Evolutionary conservation across 2,797 vertebrate species (phyloP), one percentile per base, ranked within the genome.

Genomic region (Cottoperca gobio): DNA sequence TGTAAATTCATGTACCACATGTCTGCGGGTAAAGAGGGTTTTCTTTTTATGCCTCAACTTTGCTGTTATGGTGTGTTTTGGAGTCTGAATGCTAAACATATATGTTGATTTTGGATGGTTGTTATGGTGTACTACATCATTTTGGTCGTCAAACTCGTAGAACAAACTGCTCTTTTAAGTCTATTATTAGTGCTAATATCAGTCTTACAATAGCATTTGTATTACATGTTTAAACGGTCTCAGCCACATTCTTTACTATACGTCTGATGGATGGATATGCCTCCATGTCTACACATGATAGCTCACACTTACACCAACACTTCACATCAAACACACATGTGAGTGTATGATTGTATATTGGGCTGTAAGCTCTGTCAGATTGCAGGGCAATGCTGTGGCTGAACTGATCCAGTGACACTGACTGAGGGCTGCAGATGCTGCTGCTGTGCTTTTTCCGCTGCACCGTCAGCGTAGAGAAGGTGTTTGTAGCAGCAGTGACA

Each of bases 351-450:
- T 45, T 68, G 28, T 49, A 37, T 31, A 37, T 58, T 54, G 23
- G 6, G n/a, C 17, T 58, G 16, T 12, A 12, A 58, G 14, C 21
- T 35, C 67, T 14, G 52, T 62, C 23, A 35, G 40, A 65, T 33
- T 60, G 21, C 33, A 33, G 16, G 48, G 39, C 35, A 39, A 61
- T 16, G 42, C 23, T 49, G 58, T 23, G 60, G 23, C 68, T 63
- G 23, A 67, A 67, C 52, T 43, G 6, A 81, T 55, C 40, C 43
- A 16, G 52, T 55, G 57, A 52, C 66, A 53, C 48, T 54, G 21
- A 73, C 16, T 21, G 48, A 75, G 62, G 53, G 37, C 48, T 79
- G 50, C 76, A 78, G 73, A 80, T 75, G 76, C 76, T 66, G 52
- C 75, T 49, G 53, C 42, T 72, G 60, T 74, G 19, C 35, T 55